Evolutionary conservation across 2,888 invertebrate genomes (phyloP).

Genomic region (Amiota minor): DNA sequence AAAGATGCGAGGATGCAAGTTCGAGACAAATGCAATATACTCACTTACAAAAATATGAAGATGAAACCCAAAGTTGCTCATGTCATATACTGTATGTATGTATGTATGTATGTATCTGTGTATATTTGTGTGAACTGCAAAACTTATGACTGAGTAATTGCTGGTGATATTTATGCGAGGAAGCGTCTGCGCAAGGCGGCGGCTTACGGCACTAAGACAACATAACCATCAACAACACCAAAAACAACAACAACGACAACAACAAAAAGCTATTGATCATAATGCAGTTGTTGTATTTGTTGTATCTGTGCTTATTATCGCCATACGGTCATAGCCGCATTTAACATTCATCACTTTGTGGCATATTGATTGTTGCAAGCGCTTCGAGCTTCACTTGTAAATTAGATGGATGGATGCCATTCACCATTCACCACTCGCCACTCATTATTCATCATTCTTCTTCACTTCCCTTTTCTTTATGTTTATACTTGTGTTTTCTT

Average conservation of each 20-base stretch:
- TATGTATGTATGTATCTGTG: constrained; percentile 5
- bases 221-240: constrained; percentile 33
- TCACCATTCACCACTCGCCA: too few relatives aligned
- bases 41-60: too few relatives aligned
- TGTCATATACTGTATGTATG: constrained; percentile 38
- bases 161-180: constrained; percentile 72
- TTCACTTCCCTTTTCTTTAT: background rate
- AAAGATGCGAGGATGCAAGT: too few relatives aligned
- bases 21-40: too few relatives aligned
- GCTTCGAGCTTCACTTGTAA: background rate
- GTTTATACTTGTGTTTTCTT: too few relatives aligned
- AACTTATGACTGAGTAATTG: constrained; percentile 72
- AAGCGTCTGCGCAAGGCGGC: constrained; percentile 59
- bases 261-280: background rate
- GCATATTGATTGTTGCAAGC: constrained; percentile 49
- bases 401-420: too few relatives aligned
- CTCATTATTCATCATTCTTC: background rate
- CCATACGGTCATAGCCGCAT: constrained; percentile 46
- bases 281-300: constrained; percentile 28
- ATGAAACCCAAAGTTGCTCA: constrained; percentile 57
- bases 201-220: constrained; percentile 46
- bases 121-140: constrained; percentile 62
- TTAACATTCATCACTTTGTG: constrained; percentile 37
- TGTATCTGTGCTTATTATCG: constrained; percentile 51
- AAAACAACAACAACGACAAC: constrained; percentile 23